Conservation (phyloP, 2,888 invertebrate genomes). For the Macrosoma leucophasiata region DNA sequence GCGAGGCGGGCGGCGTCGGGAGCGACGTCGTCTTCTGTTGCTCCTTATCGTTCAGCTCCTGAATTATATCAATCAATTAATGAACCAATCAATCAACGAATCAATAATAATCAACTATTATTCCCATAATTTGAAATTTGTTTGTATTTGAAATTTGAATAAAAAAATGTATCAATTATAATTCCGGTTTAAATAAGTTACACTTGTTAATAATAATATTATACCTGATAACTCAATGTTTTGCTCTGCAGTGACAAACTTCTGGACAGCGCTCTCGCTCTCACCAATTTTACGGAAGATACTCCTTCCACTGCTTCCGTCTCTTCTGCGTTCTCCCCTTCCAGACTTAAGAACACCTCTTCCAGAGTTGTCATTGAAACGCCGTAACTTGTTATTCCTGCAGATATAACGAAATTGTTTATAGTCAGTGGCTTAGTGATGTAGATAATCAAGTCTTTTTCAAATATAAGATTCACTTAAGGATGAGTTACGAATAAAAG, state of each 20-base stretch:
- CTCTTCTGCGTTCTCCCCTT: slow-evolving; percentile 81
- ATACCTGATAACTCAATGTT: slow-evolving; percentile 80
- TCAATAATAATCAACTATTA: background rate
- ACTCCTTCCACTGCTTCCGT: slow-evolving; percentile 81
- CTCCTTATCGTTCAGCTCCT: slow-evolving; percentile 76
- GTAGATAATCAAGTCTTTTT: too few relatives aligned
- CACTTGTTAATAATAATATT: background rate
- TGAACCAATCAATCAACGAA: background rate
- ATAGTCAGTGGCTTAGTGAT: too few relatives aligned
- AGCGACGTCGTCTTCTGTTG: slow-evolving; percentile 55
- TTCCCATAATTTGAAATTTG: background rate
- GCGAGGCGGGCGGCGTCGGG: slow-evolving; percentile 61
- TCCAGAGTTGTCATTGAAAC: slow-evolving; percentile 93
- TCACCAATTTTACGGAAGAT: slow-evolving; percentile 83
- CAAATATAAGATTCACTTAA: too few relatives aligned
- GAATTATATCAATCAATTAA: too few relatives aligned
- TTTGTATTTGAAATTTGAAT: too few relatives aligned
- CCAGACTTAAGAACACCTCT: slow-evolving; percentile 88
- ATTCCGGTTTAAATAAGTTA: too few relatives aligned
- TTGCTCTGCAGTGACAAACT: slow-evolving; percentile 84
- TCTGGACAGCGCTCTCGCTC: slow-evolving; percentile 81
- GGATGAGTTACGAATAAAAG: too few relatives aligned
- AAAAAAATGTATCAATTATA: too few relatives aligned
- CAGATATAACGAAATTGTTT: slow-evolving; percentile 6
- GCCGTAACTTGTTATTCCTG: slow-evolving; percentile 86